Evolutionary conservation across 2,888 invertebrate species (phyloP), one percentile per base, ranked within the genome.

Genomic region (Tinea semifulvella): DNA sequence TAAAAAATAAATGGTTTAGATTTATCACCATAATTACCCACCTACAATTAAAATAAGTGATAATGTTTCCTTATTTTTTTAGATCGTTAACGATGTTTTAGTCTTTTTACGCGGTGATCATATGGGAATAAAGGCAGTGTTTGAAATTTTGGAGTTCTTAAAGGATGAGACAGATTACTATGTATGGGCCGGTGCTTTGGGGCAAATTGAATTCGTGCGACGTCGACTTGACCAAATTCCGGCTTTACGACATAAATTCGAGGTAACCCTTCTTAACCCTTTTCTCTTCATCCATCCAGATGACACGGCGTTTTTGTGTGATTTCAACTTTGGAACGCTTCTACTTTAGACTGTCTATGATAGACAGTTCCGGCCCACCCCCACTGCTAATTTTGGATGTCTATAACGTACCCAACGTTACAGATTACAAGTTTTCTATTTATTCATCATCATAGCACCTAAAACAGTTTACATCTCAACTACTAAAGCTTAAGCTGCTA

Each of bases 51-150:
- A 16, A 22, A 20, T 26, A 8, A 42, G 3, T 5, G 16, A 5
- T 14, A 39, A 17, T 6, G 14, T 6, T 39, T 17, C 5, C 5
- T 14, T 16, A 13, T 14, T 44, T 17, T 53, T 51, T 25, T 50
- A 85, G 80, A 79, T 89, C 5, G 84, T 94, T 14, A 92, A 94
- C 55, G 96, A 96, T 61, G 77, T 89, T 1, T 66, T 91, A 3
- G 85, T 85, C 60, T 80, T 91, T 52, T 86, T 91, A 1, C 82
- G 88, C 42, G 84, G 85, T 16, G 82, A 82, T 1, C 56, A 74
- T 26, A 63, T 89, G 0, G 54, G 65, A 11, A 87, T 87, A 47
- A 55, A 63, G 0, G 61, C 79, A 1, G 86, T 88, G 0, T 82
- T 95, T 18, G 70, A 84, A 2, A 75, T 91, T 1, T 74, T 89